These are phyloP conservation scores for Celastrina argiolus DNA, from an alignment of 2,888 invertebrate species.

Conservation along the genomic window DNA sequence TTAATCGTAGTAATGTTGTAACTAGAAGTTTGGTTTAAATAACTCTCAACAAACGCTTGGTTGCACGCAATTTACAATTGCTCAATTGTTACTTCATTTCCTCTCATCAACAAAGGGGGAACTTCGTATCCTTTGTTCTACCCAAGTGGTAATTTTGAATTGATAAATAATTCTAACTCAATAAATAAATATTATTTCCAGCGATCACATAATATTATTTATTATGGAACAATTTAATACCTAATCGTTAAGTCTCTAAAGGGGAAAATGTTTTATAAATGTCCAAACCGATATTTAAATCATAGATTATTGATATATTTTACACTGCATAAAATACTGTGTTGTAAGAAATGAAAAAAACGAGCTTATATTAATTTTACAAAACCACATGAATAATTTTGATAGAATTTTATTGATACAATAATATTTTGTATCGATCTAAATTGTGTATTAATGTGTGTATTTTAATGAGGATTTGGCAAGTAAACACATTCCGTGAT, in stretches of 20 bases:
- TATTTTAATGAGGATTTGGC: slow-evolving; percentile 34
- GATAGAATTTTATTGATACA: slow-evolving; percentile 16
- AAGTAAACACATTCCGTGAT: slow-evolving; percentile 30
- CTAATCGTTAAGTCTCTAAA: not conserved
- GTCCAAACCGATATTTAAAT: not conserved
- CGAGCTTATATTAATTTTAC: not conserved
- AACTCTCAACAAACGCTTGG: not conserved
- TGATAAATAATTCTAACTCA: not conserved
- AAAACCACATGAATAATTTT: not conserved
- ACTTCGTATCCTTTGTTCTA: not conserved
- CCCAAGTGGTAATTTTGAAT: not conserved
- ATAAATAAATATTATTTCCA: not conserved
- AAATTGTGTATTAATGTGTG: too few species aligned
- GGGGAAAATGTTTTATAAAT: not conserved
- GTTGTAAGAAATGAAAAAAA: too few species aligned
- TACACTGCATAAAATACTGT: too few species aligned
- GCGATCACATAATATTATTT: not conserved
- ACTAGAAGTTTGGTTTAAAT: too few species aligned
- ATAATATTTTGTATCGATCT: too few species aligned
- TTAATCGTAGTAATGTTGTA: not conserved
- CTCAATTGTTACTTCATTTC: not conserved
- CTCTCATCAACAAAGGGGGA: not conserved
- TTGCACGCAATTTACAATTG: not conserved
- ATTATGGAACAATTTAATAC: not conserved
- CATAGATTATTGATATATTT: not conserved